These are phyloP conservation scores for Cheilinus undulatus DNA, from an alignment of 2,113 vertebrate genomes.

Conservation along the genomic window DNA sequence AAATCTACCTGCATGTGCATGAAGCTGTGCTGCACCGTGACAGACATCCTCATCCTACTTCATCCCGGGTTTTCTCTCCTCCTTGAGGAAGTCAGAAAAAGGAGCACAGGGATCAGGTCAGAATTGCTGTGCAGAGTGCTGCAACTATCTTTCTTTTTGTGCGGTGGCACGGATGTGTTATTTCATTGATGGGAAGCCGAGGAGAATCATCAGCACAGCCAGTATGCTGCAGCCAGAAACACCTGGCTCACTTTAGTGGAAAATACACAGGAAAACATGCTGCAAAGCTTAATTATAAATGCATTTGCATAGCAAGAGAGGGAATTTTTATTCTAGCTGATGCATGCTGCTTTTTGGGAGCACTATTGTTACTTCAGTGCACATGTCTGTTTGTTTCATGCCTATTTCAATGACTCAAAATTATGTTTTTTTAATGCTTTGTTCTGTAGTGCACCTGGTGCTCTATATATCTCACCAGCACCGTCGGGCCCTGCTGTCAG, in stretches of 20 bases:
- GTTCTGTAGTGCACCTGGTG: constrained; percentile 42
- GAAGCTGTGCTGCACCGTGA: constrained; percentile 73
- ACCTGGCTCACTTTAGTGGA: constrained; percentile 28
- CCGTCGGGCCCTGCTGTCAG: constrained; percentile 42
- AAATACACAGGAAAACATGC: constrained; percentile 9
- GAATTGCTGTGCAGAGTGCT: constrained; percentile 34
- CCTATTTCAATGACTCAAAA: constrained; percentile 1
- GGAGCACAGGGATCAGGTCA: constrained; percentile 44
- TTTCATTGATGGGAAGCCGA: constrained; percentile 38
- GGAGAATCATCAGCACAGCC: constrained; percentile 36
- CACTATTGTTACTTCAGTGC: background rate
- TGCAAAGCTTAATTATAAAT: constrained; percentile 14
- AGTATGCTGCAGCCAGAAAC: constrained; percentile 28
- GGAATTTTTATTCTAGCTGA: constrained; percentile 8
- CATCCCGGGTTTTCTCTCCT: constrained; percentile 29
- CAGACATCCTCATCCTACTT: constrained; percentile 46
- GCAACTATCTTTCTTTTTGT: constrained; percentile 31
- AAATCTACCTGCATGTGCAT: constrained; percentile 80
- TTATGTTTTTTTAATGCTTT: background rate
- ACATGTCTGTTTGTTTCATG: constrained; percentile 5
- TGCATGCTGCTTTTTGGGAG: constrained; percentile 8
- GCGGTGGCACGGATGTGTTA: constrained; percentile 38
- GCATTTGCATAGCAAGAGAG: background rate
- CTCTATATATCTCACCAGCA: constrained; percentile 3
- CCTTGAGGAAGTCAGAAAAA: constrained; percentile 34